Percentiles rank a stretch among this genome's conserved stretches.
Evolutionary conservation across 2,888 invertebrate species (phyloP).

Genomic region (Ephialtes manifestator): DNA sequence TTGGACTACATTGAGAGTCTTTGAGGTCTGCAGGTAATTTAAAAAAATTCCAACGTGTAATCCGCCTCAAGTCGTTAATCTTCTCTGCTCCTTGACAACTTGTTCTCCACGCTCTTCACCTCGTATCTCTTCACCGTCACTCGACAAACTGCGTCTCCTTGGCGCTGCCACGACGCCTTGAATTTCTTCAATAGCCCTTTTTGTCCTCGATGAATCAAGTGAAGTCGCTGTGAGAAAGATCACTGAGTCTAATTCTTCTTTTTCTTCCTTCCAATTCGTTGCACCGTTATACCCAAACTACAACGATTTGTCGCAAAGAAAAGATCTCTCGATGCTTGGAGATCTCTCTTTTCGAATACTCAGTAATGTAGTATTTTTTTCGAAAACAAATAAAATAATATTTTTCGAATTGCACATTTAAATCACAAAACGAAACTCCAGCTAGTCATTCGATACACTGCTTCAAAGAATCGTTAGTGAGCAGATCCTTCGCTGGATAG

Average conservation of each 20-base stretch:
- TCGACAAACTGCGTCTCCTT: conserved; percentile 8
- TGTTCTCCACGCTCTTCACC: not conserved
- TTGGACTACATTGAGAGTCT: not conserved
- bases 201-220: not conserved
- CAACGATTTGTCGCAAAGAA: not conserved
- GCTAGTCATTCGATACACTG: not conserved
- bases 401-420: not conserved
- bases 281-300: conserved; percentile 21
- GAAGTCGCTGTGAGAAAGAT: not conserved
- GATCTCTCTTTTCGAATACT: not conserved
- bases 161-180: not conserved
- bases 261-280: conserved; percentile 21
- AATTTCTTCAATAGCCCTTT: conserved; percentile 5
- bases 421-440: not conserved
- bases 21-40: not conserved
- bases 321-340: not conserved
- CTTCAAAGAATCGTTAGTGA: not conserved
- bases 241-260: not conserved
- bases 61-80: conserved; percentile 1
- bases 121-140: not conserved
- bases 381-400: not conserved
- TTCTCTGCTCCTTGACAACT: not conserved
- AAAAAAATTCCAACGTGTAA: not conserved
- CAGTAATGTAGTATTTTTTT: not conserved
- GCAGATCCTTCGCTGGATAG: conserved; percentile 8